Percentiles rank a stretch among this genome's conserved stretches.
Evolutionary conservation across 2,113 vertebrate species (phyloP).

Genomic region (Ginglymostoma cirratum): DNA sequence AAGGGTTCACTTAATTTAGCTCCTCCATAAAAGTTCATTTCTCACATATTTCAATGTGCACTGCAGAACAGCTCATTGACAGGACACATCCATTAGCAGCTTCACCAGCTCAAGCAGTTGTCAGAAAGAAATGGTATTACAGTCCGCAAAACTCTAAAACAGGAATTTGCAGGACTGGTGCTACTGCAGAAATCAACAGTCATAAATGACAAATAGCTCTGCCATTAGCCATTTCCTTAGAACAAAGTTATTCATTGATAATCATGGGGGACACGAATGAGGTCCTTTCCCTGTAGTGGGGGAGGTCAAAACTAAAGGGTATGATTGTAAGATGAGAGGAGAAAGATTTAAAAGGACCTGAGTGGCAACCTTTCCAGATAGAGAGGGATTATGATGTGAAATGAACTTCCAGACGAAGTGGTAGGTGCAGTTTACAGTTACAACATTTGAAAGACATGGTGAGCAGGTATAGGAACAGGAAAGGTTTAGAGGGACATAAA

Average conservation of each 20-base stretch:
- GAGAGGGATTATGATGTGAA: too few species aligned
- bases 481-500: too few species aligned
- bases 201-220: background rate
- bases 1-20: background rate
- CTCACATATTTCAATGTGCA: background rate
- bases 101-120: background rate
- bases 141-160: background rate
- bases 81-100: background rate
- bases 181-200: background rate
- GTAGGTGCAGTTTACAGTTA: background rate
- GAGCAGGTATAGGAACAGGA: too few species aligned
- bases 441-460: too few species aligned
- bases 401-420: background rate
- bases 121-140: background rate
- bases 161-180: background rate
- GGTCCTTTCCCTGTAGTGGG: too few species aligned
- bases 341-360: too few species aligned
- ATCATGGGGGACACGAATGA: too few species aligned
- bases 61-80: background rate
- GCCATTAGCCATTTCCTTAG: too few species aligned
- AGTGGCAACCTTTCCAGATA: too few species aligned
- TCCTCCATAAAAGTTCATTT: background rate
- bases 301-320: too few species aligned
- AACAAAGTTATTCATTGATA: background rate
- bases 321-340: too few species aligned